Percentiles rank a stretch among this genome's conserved stretches.
Conservation (phyloP, 2,888 invertebrate genomes). For the Sesia apiformis region DNA sequence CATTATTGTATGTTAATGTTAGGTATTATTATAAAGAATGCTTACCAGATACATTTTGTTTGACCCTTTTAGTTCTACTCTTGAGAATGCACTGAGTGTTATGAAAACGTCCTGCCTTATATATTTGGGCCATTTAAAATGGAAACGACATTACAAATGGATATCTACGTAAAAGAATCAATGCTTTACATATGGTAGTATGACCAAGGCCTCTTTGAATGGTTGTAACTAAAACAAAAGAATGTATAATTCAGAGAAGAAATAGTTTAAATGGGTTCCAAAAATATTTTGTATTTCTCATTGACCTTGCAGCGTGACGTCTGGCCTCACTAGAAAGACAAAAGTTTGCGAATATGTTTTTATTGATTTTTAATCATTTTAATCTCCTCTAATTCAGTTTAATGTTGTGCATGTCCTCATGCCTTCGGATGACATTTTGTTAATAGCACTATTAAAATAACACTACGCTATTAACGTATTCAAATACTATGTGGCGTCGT, state of each 20-base stretch:
- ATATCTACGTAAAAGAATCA: conserved; percentile 40
- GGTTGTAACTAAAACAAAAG: conserved; percentile 51
- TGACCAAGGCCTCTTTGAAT: conserved; percentile 48
- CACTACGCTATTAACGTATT: too few relatives aligned
- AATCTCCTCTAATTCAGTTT: too few relatives aligned
- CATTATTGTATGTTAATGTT: background rate
- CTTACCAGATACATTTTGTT: background rate
- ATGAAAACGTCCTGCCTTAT: conserved; percentile 37
- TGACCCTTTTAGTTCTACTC: conserved; percentile 18
- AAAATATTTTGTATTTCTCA: conserved; percentile 13
- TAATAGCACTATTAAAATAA: too few relatives aligned
- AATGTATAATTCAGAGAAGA: conserved; percentile 45
- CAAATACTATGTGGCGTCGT: too few relatives aligned
- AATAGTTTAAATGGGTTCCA: conserved; percentile 7
- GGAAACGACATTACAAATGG: conserved; percentile 32
- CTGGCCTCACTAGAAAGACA: background rate
- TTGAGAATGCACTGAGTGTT: conserved; percentile 29
- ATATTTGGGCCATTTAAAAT: conserved; percentile 40
- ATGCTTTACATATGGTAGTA: conserved; percentile 37
- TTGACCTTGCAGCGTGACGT: conserved; percentile 17
- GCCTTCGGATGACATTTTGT: too few relatives aligned
- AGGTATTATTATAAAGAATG: background rate
- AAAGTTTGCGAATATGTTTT: background rate
- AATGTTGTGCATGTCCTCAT: too few relatives aligned
- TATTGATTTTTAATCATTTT: too few relatives aligned